A percentile compares a stretch with the other conserved stretches of the same genome.
phyloP scores from a whole-genome alignment of 2,888 invertebrate genomes.

The Pseudanteris insignis region DNA sequence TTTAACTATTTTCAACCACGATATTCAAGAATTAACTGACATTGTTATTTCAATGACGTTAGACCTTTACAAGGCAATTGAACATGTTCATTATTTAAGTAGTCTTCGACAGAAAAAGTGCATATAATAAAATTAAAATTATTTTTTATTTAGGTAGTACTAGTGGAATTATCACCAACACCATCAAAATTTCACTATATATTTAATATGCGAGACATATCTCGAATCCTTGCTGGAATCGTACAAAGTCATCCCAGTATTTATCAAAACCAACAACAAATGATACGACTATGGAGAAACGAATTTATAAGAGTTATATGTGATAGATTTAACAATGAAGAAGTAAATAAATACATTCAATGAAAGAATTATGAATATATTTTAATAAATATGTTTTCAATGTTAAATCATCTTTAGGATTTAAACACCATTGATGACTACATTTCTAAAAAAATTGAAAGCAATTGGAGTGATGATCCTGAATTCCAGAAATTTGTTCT shows the following conservation, averaged over 20 bases:
- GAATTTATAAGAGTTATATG: constrained; percentile 88
- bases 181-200: constrained; percentile 95
- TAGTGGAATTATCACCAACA: constrained; percentile 85
- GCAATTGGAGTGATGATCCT: constrained; percentile 68
- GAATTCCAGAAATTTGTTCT: constrained; percentile 74
- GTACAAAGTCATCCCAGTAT: constrained; percentile 78
- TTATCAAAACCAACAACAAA: constrained; percentile 75
- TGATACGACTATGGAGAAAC: constrained; percentile 90
- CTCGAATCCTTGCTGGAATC: constrained; percentile 84
- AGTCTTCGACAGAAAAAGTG: too few species aligned
- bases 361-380: too few species aligned
- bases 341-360: too few species aligned
- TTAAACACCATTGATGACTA: constrained; percentile 72
- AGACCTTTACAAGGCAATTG: constrained; percentile 80
- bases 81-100: too few species aligned
- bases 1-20: too few species aligned
- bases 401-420: constrained; percentile 69
- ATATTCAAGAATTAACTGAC: too few species aligned
- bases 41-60: constrained; percentile 59
- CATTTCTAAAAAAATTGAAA: constrained; percentile 72
- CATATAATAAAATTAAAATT: background rate
- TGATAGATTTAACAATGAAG: constrained; percentile 80
- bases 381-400: too few species aligned
- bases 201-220: constrained; percentile 91
- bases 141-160: constrained; percentile 70